Conservation (phyloP, 2,888 invertebrate genomes). For the Lycophotia porphyrea region DNA sequence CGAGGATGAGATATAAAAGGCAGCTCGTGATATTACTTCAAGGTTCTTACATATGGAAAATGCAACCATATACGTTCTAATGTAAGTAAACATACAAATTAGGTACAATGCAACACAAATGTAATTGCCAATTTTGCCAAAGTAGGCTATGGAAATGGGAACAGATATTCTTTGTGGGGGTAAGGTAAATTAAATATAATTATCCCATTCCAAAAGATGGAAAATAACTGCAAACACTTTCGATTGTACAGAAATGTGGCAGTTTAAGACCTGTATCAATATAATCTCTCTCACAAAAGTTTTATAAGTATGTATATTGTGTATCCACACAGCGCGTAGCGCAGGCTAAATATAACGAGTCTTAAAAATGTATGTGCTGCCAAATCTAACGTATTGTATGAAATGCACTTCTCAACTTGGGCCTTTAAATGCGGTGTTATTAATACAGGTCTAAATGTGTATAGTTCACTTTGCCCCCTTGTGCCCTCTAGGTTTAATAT, state of each 20-base stretch:
- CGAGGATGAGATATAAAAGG: slow-evolving; percentile 7
- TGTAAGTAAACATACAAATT: slow-evolving; percentile 25
- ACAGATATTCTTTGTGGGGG: slow-evolving; percentile 38
- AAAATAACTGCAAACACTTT: background rate
- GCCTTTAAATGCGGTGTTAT: slow-evolving; percentile 10
- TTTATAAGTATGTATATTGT: background rate
- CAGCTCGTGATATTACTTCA: slow-evolving; percentile 35
- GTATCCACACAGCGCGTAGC: background rate
- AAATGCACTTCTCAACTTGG: background rate
- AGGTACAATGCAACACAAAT: slow-evolving; percentile 27
- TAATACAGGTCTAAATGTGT: slow-evolving; percentile 26
- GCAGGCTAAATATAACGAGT: background rate
- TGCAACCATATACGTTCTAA: background rate
- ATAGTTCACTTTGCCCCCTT: slow-evolving; percentile 8
- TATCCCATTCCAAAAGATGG: background rate
- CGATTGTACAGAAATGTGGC: background rate
- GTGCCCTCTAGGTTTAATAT: background rate
- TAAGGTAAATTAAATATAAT: background rate
- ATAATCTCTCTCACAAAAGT: slow-evolving; percentile 14
- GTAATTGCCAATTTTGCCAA: slow-evolving; percentile 48
- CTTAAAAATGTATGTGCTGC: background rate
- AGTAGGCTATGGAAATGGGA: slow-evolving; percentile 48
- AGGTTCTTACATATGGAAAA: slow-evolving; percentile 1
- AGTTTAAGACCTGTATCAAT: slow-evolving; percentile 18
- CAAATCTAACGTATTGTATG: background rate